Evolutionary conservation across 2,888 invertebrate species (phyloP).

Genomic region (Cephus spinipes): DNA sequence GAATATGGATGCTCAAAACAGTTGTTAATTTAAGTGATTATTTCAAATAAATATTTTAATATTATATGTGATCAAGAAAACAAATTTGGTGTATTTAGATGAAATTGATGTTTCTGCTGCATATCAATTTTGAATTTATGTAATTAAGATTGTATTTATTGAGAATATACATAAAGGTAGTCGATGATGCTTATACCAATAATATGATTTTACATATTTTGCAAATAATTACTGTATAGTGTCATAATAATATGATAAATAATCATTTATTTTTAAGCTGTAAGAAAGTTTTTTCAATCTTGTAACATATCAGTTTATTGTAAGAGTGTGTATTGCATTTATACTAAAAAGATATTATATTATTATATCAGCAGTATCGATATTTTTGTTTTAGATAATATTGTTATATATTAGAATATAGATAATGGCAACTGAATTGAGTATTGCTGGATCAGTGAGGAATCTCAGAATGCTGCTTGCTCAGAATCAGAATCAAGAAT

Average conservation of each 20-base stretch:
- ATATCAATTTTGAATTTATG: background rate
- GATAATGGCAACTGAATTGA: background rate
- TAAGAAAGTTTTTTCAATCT: background rate
- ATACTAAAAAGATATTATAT: background rate
- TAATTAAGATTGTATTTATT: background rate
- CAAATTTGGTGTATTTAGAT: background rate
- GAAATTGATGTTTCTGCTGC: background rate
- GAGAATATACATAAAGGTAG: background rate
- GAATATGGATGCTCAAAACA: background rate
- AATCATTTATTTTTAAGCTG: background rate
- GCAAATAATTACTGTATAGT: background rate
- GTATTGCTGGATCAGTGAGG: constrained; percentile 20
- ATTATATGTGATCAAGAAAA: background rate
- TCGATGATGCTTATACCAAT: background rate
- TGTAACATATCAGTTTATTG: background rate
- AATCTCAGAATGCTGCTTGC: constrained; percentile 29
- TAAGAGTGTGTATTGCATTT: background rate
- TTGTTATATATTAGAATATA: background rate
- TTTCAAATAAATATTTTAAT: background rate
- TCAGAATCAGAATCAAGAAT: constrained; percentile 18
- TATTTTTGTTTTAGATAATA: background rate
- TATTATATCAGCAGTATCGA: background rate
- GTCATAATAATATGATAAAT: background rate
- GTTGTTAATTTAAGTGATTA: background rate
- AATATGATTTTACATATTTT: background rate